Evolutionary conservation across 2,113 vertebrate genomes (phyloP), one percentile per base, ranked within the genome.

Genomic region (Pholis gunnellus): DNA sequence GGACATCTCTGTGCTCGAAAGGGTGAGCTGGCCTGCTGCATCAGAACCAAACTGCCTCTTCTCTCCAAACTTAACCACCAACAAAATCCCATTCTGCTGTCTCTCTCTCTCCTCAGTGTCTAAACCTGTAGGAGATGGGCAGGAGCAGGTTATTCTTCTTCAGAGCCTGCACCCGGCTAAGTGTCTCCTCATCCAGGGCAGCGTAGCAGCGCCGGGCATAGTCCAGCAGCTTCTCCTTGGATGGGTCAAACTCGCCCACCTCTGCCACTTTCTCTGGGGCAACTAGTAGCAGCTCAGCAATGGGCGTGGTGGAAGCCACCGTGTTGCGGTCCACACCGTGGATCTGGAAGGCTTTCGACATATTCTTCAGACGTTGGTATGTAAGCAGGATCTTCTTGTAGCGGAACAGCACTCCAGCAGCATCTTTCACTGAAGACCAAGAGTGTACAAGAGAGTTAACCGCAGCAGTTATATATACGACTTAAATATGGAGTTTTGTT

Each of bases 361-460:
- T 97, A 89, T 97, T 97, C 88, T 97, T 97, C 59, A 97, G 90
- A 70, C 96, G 96, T 92, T 98, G 97, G 88, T 97, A 98, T 9
- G 97, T 97, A 74, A 96, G 95, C 54, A 98, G 94, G 87, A 98
- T 97, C 93, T 97, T 97, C 87, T 97, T 97, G 88, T 98, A 98
- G 74, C 97, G 97, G 86, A 97, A 97, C 34, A 98, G 93, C 22
- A 97, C 97, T 1, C 97, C 97, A 0, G 97, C 97, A 0, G 96
- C 95, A n/a, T 97, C 96, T 94, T 97, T 97, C 56, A 98, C 97
- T 97, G 90, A 34, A 83, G 31, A 72, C 25, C 9, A 75, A 68
- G n/a, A 67, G 60, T 10, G 34, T 9, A 56, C 7, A 63, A n/a
- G 34, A 76, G 31, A 50, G 9, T 83, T 61, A 59, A 36, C 34